Base-by-base conservation (phyloP, 2,888 invertebrate species). In the Globia sparganii region DNA sequence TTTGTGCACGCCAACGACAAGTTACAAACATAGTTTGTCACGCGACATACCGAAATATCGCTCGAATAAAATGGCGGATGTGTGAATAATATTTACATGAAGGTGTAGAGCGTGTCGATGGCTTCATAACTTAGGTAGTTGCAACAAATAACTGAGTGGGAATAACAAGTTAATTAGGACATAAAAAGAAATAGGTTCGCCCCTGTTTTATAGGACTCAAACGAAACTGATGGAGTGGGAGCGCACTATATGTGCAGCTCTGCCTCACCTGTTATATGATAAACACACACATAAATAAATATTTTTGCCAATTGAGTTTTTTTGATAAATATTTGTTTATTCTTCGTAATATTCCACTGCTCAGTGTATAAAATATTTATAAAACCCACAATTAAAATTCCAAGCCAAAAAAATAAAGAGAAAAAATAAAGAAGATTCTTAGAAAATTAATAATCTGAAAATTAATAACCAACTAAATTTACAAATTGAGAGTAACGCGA, bases 1-100 rank as follows among this genome's bases (percentile, higher is more conserved):
- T 86, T 80, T 88, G 77, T 81, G 77, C 74, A 65, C 58, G 75
- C 61, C 58, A 37, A 8, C 68, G 61, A 66, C 65, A 59, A n/a
- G 18, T 62, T 28, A 74, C 77, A 37, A 74, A 85, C 85, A 58
- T 61, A 73, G 77, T 80, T 80, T 70, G 84, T 84, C 77, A 77
- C 74, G 67, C 66, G 31, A 78, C 66, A 62, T 56, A 46, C 83
- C 31, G 25, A 31, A 67, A 69, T 49, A 62, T 56, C 31, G 34
- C 43, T 9, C n/a, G 28, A 78, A 67, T 58, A 61, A 59, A 68
- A 66, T 58, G 56, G 40, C 49, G 40, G 53, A 59, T 59, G 28
- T 71, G 68, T 66, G 61, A 76, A 72, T 68, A 77, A 72, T 71
- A 77, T 83, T 82, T 46, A 78, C 69, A 56, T 53, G 66, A 61